phyloP scores from a whole-genome alignment of 2,113 vertebrate genomes.

The Ochotona curzoniae region DNA sequence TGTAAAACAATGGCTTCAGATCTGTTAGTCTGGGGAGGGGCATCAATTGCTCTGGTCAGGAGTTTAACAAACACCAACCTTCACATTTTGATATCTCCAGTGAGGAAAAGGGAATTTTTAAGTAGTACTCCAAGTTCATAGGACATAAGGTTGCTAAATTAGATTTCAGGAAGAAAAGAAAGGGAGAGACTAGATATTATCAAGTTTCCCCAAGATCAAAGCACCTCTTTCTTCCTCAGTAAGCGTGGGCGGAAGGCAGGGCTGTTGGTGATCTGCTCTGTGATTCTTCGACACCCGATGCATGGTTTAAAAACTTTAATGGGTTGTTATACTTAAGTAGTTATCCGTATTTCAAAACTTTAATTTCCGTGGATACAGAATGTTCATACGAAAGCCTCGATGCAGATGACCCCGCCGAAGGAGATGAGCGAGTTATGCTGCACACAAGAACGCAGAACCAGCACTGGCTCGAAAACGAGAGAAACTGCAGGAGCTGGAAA shows the following conservation, averaged over 20 bases:
- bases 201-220: conserved; percentile 71
- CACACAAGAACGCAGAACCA: background rate
- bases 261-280: conserved; percentile 36
- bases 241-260: background rate
- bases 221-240: conserved; percentile 69
- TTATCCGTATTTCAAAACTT: conserved; percentile 8
- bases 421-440: background rate
- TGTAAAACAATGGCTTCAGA: conserved; percentile 70
- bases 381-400: background rate
- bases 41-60: conserved; percentile 67
- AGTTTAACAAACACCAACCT: background rate
- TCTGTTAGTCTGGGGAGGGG: conserved; percentile 74
- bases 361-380: background rate
- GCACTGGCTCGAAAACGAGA: background rate
- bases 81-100: background rate
- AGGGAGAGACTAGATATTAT: conserved; percentile 71
- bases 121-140: background rate
- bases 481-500: no score
- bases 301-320: conserved; percentile 77
- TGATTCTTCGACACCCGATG: conserved; percentile 69
- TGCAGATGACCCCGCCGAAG: background rate
- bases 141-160: background rate
- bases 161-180: conserved; percentile 48
- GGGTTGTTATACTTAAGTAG: conserved; percentile 54
- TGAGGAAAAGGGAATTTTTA: background rate